Base-by-base conservation (phyloP, 2,113 vertebrate genomes). In the Chloropsis cyanopogon region DNA sequence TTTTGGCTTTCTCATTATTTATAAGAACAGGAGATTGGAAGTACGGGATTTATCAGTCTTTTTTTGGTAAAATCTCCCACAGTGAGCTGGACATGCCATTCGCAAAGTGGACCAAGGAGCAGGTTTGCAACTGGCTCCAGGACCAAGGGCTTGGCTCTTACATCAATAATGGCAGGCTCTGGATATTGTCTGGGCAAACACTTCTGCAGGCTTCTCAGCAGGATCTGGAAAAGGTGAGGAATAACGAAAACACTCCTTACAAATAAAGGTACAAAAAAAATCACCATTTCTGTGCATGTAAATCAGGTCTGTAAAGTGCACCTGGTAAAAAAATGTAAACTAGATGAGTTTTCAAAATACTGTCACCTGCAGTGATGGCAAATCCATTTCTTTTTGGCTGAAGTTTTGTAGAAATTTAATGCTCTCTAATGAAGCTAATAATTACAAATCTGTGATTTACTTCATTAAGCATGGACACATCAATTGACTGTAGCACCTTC, bases 11-110 rank as follows among this genome's bases (percentile, higher is more conserved):
- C 10, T 50, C 7, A 1, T 56, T 70, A 15, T 28, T 15, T 61
- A 9, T 68, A 33, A 61, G 41, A 81, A 25, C 1, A 47, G 23
- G 26, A 80, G 14, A n/a, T 60, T 28, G 52, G 88, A 70, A 59
- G 19, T 18, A 20, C 0, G 1, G 26, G 59, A 52, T 86, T 90
- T 47, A 88, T 56, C 35, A 44, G 12, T 59, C 5, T 57, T 29
- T 57, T 59, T 69, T 76, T 57, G 10, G 18, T 95, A 14, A 92
- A 61, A 61, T 54, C 61, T 73, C 71, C 60, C 1, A 1, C 89
- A 99, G 99, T 96, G 99, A 99, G 20, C 96, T 99, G 97, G 99
- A 99, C 75, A 98, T 98, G 95, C 99, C 99, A 0, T 99, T 99
- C 35, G 99, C 99, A 53, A 99, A 99, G 71, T 99, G 99, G 99